Base-by-base conservation (phyloP, 2,888 invertebrate species). In the Sinopyrophorus schimmeli region DNA sequence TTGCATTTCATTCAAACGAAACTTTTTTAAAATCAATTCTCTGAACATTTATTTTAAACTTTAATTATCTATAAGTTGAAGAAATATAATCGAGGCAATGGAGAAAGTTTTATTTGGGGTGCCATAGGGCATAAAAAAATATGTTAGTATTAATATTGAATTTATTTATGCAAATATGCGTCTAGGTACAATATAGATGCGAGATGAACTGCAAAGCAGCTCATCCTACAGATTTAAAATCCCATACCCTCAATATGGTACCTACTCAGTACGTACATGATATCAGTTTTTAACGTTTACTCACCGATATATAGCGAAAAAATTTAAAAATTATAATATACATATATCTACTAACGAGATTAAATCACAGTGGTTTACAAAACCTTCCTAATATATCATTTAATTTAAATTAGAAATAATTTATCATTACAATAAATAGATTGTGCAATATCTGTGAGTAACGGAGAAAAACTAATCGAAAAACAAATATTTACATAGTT, bases 141-240 rank as follows among this genome's bases (percentile, higher is more conserved):
- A 31, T 41, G 31, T 41, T 41, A 53, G 52, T 57, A 51, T 54
- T 58, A 58, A 57, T 58, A 57, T 58, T 59, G 51, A 67, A 68
- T 72, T 72, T 66, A 71, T 72, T 73, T 72, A 69, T 73, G 73
- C 73, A 73, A 73, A 73, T 70, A 72, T 71, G 70, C 72, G 72
- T 69, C 68, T 71, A 72, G 70, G 71, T 73, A 73, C 72, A 73
- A 70, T 71, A 71, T 70, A 70, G 68, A 71, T 70, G 67, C 65
- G 65, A 60, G 65, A 60, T 67, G 61, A 65, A 60, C 69, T 67
- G 67, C 64, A 64, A 61, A 21, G 63, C 67, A 67, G 64, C 57
- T 61, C 63, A 64, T 60, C 62, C 61, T 63, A 63, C 64, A 67
- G 61, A 66, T 68, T 68, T 60, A 55, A 58, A 55, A 48, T 48